Base-by-base conservation (phyloP, 2,888 invertebrate genomes). In the Zele albiditarsus region DNA sequence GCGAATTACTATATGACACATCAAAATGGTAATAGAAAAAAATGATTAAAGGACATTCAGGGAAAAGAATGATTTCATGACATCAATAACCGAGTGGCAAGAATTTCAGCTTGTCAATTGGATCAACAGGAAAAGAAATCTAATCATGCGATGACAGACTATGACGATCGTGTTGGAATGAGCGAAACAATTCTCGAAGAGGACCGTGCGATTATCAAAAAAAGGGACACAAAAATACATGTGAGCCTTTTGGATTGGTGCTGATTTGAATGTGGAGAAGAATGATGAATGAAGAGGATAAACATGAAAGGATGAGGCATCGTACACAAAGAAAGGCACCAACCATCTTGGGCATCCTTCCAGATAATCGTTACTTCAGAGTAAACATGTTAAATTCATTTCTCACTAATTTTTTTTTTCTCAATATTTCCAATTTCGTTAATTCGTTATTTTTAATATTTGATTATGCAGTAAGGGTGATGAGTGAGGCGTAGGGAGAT, bases 391-490 rank as follows among this genome's bases (percentile, higher is more conserved):
- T 77, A 66, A 73, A 2, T 79, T 75, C 70, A 76, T 77, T 78
- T 53, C 6, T 73, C 63, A 76, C 75, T 73, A 67, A 74, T 74
- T 74, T 68, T 72, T 72, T 78, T 76, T 78, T 73, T 69, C 71
- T 76, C 58, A 74, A 75, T 65, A 70, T 74, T 79, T 68, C 20
- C 23, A 20, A 53, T 65, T 63, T 74, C 62, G 46, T 70, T 70
- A 57, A 31, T 71, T 65, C 58, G 58, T 65, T 68, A 63, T 69
- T 38, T 58, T 60, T 71, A 65, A 60, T 80, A 79, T 75, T 78
- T 81, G 80, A 80, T 80, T 80, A 79, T 78, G 79, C 77, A 78
- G 80, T 77, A 76, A 76, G 23, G 74, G 75, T 78, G 76, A 71
- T 62, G 77, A 78, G 77, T 72, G 25, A 67, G 79, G 78, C 75